Conservation (phyloP, 2,113 vertebrate genomes). For the Myodes glareolus region DNA sequence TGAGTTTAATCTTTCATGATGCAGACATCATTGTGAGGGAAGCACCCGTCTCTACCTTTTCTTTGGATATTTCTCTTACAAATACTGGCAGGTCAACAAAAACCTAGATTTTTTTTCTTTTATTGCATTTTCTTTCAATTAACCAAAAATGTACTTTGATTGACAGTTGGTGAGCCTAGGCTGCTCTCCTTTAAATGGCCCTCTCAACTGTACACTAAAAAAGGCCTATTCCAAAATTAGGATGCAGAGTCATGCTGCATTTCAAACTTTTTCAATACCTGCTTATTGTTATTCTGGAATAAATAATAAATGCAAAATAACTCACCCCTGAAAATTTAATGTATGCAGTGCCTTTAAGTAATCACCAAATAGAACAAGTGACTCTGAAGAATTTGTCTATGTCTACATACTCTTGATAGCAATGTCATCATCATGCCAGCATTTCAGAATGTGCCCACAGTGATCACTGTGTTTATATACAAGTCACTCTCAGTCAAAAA, state of each 20-base stretch:
- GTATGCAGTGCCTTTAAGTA: neutral
- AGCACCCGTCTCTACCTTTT: fast-evolving
- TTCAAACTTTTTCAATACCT: neutral
- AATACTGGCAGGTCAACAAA: too few relatives aligned
- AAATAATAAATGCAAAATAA: too few relatives aligned
- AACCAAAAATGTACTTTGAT: neutral
- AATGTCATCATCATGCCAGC: neutral
- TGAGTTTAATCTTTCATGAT: neutral
- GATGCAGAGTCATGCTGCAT: neutral
- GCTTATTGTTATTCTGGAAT: neutral
- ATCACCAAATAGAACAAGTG: too few relatives aligned
- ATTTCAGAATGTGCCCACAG: neutral
- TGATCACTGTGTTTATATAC: neutral
- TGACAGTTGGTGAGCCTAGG: neutral
- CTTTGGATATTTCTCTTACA: neutral
- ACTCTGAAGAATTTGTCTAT: neutral
- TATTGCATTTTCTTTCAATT: neutral
- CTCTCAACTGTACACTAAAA: neutral
- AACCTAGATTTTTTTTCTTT: fast-evolving
- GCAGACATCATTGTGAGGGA: fast-evolving
- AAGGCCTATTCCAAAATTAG: neutral
- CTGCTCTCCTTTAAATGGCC: neutral
- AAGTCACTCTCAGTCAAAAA: neutral
- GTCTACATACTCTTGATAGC: neutral
- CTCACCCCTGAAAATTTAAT: neutral